Evolutionary conservation across 1,140 invertebrate species (phyloP).

Genomic region (Drosophila quadrilineata): DNA sequence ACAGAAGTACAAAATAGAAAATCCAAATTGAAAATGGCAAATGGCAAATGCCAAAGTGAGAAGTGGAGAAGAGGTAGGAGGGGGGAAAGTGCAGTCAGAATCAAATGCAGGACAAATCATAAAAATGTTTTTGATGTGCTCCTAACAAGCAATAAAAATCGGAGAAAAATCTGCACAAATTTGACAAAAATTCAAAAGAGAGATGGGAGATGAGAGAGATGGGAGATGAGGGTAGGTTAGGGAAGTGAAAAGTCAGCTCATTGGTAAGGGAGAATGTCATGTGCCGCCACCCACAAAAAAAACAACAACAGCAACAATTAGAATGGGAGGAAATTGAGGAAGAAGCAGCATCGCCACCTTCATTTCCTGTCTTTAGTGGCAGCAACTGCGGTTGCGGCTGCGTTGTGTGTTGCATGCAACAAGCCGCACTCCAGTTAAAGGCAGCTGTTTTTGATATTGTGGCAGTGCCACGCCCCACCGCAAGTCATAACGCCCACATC

Average conservation of each 20-base stretch:
- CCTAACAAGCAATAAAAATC: slow-evolving; percentile 34
- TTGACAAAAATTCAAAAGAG: too few species aligned
- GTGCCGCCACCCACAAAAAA: too few species aligned
- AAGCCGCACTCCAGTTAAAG: too few species aligned
- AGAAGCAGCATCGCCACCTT: neutral
- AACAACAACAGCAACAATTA: neutral
- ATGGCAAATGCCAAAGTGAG: neutral
- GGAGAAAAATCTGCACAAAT: neutral
- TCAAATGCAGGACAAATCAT: slow-evolving; percentile 2
- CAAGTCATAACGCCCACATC: slow-evolving; percentile 66
- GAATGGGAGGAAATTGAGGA: neutral
- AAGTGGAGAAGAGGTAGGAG: slow-evolving; percentile 13
- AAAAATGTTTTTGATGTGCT: slow-evolving; percentile 14
- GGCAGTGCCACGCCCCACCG: too few species aligned
- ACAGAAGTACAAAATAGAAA: slow-evolving; percentile 29
- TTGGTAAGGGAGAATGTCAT: neutral
- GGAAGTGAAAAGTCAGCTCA: slow-evolving; percentile 5
- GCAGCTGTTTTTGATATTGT: too few species aligned
- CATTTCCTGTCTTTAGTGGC: slow-evolving; percentile 57
- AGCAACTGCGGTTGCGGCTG: slow-evolving; percentile 67
- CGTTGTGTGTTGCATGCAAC: slow-evolving; percentile 35
- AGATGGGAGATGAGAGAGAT: neutral
- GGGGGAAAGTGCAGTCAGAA: neutral
- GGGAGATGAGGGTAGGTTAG: neutral
- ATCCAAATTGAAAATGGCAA: slow-evolving; percentile 4